phyloP scores from a whole-genome alignment of 2,797 vertebrate genomes.

The Darevskia nairensis region DNA sequence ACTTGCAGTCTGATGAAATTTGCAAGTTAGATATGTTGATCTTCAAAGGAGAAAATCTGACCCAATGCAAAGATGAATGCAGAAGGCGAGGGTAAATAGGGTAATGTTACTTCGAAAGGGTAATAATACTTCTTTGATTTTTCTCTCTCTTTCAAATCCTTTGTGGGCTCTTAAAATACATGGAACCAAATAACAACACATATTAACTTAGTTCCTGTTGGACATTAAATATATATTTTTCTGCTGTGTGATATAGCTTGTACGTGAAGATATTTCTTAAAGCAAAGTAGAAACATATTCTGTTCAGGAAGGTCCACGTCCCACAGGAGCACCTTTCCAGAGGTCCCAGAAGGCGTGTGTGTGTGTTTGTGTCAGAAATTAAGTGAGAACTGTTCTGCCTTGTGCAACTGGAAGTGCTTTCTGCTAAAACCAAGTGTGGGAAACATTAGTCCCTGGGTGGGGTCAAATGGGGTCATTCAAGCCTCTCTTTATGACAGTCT shows the following conservation, averaged over 20 bases:
- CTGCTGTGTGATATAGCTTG: neutral
- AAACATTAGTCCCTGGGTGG: too few species aligned
- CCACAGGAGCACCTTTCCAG: too few species aligned
- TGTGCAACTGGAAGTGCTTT: too few species aligned
- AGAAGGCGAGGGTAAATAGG: slow-evolving; percentile 17
- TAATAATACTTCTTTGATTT: slow-evolving; percentile 45
- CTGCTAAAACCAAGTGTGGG: too few species aligned
- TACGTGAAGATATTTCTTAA: neutral
- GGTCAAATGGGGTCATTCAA: too few species aligned
- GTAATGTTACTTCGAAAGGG: slow-evolving; percentile 34
- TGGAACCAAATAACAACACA: neutral
- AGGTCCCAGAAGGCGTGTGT: too few species aligned
- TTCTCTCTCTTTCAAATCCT: neutral
- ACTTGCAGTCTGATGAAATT: slow-evolving; percentile 38
- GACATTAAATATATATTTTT: slow-evolving; percentile 9
- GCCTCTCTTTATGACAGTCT: too few species aligned
- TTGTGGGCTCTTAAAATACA: slow-evolving; percentile 28
- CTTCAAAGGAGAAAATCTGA: slow-evolving; percentile 55
- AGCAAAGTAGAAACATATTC: neutral
- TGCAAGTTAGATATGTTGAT: slow-evolving; percentile 48
- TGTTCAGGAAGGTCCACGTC: too few species aligned
- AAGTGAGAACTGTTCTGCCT: too few species aligned
- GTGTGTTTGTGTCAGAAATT: too few species aligned
- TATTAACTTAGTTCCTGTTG: neutral
- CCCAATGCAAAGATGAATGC: slow-evolving; percentile 27